Evolutionary conservation across 2,888 invertebrate genomes (phyloP).

Genomic region (Germaria angustata): DNA sequence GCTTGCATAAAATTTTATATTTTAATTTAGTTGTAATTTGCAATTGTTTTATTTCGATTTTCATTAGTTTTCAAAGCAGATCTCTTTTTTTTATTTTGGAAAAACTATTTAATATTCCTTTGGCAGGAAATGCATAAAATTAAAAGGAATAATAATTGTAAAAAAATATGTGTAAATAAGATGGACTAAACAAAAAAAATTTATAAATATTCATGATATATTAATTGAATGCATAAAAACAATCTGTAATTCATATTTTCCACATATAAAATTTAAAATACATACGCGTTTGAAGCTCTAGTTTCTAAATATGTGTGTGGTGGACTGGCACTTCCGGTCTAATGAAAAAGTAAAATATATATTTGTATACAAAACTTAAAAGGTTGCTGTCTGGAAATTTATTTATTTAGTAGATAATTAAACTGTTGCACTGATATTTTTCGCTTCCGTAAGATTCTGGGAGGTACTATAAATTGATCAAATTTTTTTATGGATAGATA

Average conservation of each 20-base stretch:
- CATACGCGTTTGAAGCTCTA: neutral
- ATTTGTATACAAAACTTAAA: neutral
- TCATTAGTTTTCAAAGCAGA: constrained; percentile 32
- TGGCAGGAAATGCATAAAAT: constrained; percentile 7
- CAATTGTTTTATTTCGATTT: constrained; percentile 52
- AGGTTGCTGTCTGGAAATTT: no score
- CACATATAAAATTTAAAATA: neutral
- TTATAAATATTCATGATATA: constrained; percentile 2
- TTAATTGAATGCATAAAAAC: neutral
- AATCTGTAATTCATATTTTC: neutral
- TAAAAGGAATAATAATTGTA: constrained; percentile 7
- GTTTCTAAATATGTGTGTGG: neutral
- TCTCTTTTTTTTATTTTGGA: constrained; percentile 17
- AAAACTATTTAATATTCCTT: constrained; percentile 54
- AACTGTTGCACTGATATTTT: no score
- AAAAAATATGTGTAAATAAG: constrained; percentile 34
- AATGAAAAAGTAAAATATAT: neutral
- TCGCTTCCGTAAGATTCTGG: no score
- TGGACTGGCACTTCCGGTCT: neutral
- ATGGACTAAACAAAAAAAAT: constrained; percentile 5
- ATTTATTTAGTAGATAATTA: no score
- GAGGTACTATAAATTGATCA: no score
- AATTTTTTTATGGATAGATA: no score
- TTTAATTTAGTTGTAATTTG: constrained; percentile 63
- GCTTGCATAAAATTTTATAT: constrained; percentile 65